Base-by-base conservation (phyloP, 2,888 invertebrate genomes). In the Troides helena region DNA sequence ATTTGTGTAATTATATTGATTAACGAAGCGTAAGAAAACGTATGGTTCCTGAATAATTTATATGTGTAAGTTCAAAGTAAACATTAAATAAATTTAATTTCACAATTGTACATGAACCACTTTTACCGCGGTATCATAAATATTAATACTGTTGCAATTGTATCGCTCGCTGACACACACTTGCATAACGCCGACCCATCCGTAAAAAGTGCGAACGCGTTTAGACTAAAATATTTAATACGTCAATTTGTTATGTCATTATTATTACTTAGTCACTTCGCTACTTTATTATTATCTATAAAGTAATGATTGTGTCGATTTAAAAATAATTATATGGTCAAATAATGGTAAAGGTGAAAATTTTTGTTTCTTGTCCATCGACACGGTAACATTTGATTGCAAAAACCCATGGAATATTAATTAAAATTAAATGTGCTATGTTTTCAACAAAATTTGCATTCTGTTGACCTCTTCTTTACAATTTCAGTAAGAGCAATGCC, bases 401-500 rank as follows among this genome's bases (percentile, higher is more conserved):
- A 50, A 50, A 17, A 50, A 18, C 5, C 50, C 1, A 57, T 2
- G 7, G 21, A 8, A 57, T 57, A 8, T 21, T 18, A 21, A 6
- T 10, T 57, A 57, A 18, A 14, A 10, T 18, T 53, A 53, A 12
- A 0, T 6, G 17, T 14, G 6, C 18, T 53, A 57, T 23, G n/a
- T 21, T 57, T 23, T 57, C 57, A 57, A 50, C 17, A 12, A 14
- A 46, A 18, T 14, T 50, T 14, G 14, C 50, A 57, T 14, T 7
- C 18, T 30, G 36, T 64, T 57, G 39, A 46, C 30, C 21, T 43
- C 12, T 64, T 59, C 30, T 68, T 53, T 68, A 70, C 50, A 71
- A 81, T 85, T 91, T 84, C 91, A 92, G 92, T 92, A 68, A 83
- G 86, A 70, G 76, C 85, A 76, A 77, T 85, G 74, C 88, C 87